Percentiles rank a stretch among this genome's conserved stretches.
Conservation (phyloP, 2,888 invertebrate species). For the Plusia festucae region DNA sequence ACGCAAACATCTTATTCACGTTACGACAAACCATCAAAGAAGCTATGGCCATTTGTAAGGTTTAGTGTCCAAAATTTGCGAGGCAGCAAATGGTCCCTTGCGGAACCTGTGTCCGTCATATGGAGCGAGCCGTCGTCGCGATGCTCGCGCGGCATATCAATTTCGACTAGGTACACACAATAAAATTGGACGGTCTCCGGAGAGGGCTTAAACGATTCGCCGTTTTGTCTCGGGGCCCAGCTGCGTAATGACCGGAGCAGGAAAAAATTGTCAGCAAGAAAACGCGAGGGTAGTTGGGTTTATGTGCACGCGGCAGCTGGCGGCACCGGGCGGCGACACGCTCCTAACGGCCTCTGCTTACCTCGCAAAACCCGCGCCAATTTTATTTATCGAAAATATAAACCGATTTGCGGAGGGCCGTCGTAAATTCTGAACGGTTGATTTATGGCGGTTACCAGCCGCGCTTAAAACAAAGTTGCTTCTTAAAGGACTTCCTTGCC, state of each 20-base stretch:
- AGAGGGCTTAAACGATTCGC: constrained; percentile 90
- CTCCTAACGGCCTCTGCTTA: constrained; percentile 89
- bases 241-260: constrained; percentile 89
- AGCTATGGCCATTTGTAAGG: constrained; percentile 57
- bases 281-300: constrained; percentile 89
- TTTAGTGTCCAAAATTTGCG: constrained; percentile 65
- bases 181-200: constrained; percentile 89
- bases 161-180: constrained; percentile 88
- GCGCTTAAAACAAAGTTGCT: constrained; percentile 85
- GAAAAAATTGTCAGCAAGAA: constrained; percentile 90
- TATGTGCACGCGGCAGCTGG: constrained; percentile 87
- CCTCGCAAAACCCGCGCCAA: constrained; percentile 89
- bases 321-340: constrained; percentile 79
- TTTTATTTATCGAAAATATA: constrained; percentile 90
- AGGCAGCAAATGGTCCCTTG: constrained; percentile 71
- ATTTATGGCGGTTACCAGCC: constrained; percentile 87
- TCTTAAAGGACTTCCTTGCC: constrained; percentile 80
- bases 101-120: constrained; percentile 74
- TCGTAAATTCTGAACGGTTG: constrained; percentile 87
- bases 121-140: constrained; percentile 71
- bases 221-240: constrained; percentile 89
- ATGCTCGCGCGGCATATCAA: constrained; percentile 87
- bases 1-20: constrained; percentile 37
- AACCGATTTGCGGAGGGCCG: constrained; percentile 88
- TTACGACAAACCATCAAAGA: constrained; percentile 56